Evolutionary conservation across 2,113 vertebrate species (phyloP).

Genomic region (Mystacornis crossleyi): DNA sequence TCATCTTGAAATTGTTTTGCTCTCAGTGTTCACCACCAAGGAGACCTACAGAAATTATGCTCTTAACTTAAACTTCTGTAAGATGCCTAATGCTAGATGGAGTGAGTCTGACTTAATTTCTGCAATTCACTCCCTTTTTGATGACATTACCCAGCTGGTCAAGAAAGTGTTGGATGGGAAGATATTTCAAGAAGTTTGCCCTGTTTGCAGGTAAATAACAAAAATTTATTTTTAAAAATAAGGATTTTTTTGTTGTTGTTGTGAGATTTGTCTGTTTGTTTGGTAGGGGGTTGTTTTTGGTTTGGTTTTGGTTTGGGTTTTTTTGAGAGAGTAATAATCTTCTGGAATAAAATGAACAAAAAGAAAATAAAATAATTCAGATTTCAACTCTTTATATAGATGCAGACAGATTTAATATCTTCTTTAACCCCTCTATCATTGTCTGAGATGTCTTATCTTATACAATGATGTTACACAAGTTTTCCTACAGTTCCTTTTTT

Average conservation of each 20-base stretch:
- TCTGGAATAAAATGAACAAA: not conserved
- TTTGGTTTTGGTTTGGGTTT: accelerated
- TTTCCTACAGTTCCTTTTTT: not conserved
- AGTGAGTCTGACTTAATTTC: not conserved
- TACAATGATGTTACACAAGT: not conserved
- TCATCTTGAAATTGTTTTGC: not conserved
- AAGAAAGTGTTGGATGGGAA: not conserved
- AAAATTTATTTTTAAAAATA: not conserved
- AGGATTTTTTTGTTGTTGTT: accelerated
- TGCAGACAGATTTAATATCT: not conserved
- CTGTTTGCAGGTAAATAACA: not conserved
- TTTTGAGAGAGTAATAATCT: not conserved
- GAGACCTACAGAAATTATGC: not conserved
- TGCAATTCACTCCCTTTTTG: not conserved
- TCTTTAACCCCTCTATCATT: not conserved
- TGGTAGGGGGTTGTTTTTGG: accelerated
- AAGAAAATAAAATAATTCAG: not conserved
- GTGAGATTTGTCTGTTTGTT: not conserved
- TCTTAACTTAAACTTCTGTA: not conserved
- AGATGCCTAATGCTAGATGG: not conserved
- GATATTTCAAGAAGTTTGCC: not conserved
- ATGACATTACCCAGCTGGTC: accelerated
- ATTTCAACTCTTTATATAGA: not conserved
- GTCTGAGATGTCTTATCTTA: not conserved
- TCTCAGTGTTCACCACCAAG: not conserved